phyloP scores from a whole-genome alignment of 2,113 vertebrate species.

The Archocentrus centrarchus region DNA sequence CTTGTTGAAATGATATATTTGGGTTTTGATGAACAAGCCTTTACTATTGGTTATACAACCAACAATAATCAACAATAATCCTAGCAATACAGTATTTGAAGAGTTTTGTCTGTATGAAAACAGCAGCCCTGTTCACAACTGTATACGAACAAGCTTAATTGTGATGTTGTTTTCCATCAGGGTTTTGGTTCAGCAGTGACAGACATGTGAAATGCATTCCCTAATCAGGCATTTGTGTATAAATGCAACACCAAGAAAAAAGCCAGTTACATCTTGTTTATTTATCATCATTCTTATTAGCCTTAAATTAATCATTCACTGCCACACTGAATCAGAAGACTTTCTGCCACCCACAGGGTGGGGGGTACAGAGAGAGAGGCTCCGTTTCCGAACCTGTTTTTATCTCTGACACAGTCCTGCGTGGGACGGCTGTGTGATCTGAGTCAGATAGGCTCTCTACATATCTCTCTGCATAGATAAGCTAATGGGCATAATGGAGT shows the following conservation, averaged over 20 bases:
- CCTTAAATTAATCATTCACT: neutral
- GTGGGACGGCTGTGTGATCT: neutral
- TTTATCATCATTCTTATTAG: neutral
- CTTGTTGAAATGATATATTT: no score
- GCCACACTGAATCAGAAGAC: neutral
- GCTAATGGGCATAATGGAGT: slow-evolving; percentile 49
- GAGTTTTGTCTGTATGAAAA: no score
- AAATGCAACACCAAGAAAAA: neutral
- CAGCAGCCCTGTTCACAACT: neutral
- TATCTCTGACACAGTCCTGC: neutral
- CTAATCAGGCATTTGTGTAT: neutral
- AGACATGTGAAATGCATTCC: neutral
- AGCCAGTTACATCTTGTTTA: neutral
- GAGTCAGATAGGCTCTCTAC: slow-evolving; percentile 5
- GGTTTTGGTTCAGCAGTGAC: neutral
- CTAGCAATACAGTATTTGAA: no score
- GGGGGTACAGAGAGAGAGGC: neutral
- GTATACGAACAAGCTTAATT: neutral
- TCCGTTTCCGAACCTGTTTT: neutral
- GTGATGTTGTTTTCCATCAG: neutral
- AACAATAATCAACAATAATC: no score
- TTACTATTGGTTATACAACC: no score
- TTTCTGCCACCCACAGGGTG: accelerated
- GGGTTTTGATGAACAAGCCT: no score
- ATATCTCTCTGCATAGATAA: slow-evolving; percentile 26